These are phyloP conservation scores for Sitobion miscanthi DNA, from an alignment of 1,140 invertebrate genomes.

Conservation along the genomic window DNA sequence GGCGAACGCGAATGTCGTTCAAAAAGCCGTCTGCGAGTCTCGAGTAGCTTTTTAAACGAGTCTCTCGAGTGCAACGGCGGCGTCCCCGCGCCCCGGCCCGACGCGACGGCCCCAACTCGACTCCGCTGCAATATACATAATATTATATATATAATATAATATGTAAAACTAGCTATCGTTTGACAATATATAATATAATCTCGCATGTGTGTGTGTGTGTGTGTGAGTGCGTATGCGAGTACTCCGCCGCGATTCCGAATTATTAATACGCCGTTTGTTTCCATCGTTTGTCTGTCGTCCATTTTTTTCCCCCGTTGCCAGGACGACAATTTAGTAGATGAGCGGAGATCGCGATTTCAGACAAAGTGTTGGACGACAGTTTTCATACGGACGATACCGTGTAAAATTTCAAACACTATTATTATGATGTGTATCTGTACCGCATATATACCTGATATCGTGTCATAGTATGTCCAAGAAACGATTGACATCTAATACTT, in stretches of 20 bases:
- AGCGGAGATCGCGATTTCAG: neutral
- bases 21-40: slow-evolving; percentile 44
- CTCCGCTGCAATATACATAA: neutral
- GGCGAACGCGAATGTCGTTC: slow-evolving; percentile 27
- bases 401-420: too few relatives aligned
- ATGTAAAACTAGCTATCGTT: neutral
- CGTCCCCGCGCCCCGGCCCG: neutral
- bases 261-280: neutral
- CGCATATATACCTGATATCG: too few relatives aligned
- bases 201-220: neutral
- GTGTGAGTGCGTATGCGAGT: neutral
- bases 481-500: too few relatives aligned
- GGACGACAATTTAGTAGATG: neutral
- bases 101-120: neutral
- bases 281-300: neutral
- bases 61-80: neutral
- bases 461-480: too few relatives aligned
- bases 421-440: too few relatives aligned
- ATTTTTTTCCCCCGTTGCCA: neutral
- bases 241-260: slow-evolving; percentile 1
- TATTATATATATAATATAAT: neutral
- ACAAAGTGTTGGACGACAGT: neutral
- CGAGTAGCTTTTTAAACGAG: slow-evolving; percentile 46
- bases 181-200: slow-evolving; percentile 19
- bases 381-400: neutral